Percentiles rank a stretch among this genome's conserved stretches.
Evolutionary conservation across 2,888 invertebrate species (phyloP).

Genomic region (Crioceris asparagi): DNA sequence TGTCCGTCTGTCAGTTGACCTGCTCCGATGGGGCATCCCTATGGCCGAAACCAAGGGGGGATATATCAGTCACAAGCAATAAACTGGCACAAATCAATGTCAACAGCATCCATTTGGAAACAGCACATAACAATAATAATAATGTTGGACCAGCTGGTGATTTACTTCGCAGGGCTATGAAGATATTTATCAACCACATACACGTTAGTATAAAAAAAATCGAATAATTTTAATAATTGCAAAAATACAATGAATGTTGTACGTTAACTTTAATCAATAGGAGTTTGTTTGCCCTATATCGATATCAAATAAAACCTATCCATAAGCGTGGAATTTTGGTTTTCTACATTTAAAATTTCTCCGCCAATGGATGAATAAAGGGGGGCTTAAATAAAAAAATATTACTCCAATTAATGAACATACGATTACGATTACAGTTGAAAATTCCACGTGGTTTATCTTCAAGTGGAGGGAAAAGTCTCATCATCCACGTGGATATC

Average conservation of each 20-base stretch:
- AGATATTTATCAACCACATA: conserved; percentile 25
- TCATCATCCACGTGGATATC: conserved; percentile 35
- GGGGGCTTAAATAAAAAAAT: no score
- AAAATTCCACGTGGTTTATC: conserved; percentile 13
- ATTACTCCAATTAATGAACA: no score
- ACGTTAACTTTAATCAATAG: no score
- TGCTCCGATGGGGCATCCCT: conserved; percentile 49
- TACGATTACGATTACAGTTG: no score
- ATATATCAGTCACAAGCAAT: conserved; percentile 11
- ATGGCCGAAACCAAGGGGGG: conserved; percentile 41
- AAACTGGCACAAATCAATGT: conserved; percentile 52
- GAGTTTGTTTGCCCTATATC: no score
- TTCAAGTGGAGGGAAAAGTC: conserved; percentile 36
- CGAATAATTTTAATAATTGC: no score
- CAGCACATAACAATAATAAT: conserved; percentile 30
- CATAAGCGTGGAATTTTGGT: no score
- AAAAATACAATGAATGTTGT: no score
- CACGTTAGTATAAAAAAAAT: conserved; percentile 6
- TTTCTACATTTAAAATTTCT: no score
- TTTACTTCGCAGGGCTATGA: conserved; percentile 26
- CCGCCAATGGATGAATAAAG: no score
- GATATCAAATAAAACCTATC: no score
- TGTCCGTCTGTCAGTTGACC: conserved; percentile 54
- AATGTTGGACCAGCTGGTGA: conserved; percentile 23
- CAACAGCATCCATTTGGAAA: conserved; percentile 43